These are phyloP conservation scores for Aleiodes alternator DNA, from an alignment of 2,888 invertebrate species.

Conservation along the genomic window DNA sequence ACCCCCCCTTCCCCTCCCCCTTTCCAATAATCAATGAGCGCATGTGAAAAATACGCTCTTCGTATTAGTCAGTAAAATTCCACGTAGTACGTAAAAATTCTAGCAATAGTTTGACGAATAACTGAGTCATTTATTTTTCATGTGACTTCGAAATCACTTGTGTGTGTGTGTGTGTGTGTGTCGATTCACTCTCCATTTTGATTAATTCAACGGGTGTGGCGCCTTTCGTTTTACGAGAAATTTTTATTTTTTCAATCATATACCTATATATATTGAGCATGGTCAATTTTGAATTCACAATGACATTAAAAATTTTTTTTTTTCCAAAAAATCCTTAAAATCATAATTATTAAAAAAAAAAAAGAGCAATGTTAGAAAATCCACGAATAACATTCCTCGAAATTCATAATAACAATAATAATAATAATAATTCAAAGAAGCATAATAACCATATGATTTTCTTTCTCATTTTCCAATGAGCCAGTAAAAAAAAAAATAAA, in stretches of 20 bases:
- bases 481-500: background rate
- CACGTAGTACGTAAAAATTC: background rate
- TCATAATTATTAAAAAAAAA: background rate
- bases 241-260: too few relatives aligned
- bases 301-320: background rate
- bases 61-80: constrained; percentile 11
- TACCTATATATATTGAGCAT: constrained; percentile 1
- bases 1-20: too few relatives aligned
- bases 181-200: constrained; percentile 53
- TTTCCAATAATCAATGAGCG: constrained; percentile 1
- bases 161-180: background rate
- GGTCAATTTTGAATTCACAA: constrained; percentile 14
- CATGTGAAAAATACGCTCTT: background rate
- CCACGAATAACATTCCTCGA: background rate
- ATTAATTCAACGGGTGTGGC: constrained; percentile 42
- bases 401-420: background rate
- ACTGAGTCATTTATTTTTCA: constrained; percentile 20
- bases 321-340: background rate
- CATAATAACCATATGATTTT: background rate
- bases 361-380: background rate
- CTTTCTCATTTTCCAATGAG: constrained; percentile 8
- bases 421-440: background rate
- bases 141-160: constrained; percentile 15
- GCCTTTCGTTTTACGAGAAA: constrained; percentile 43
- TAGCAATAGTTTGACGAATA: constrained; percentile 3